These are phyloP conservation scores for Caenorhabditis inopinata DNA, from an alignment of 1,140 invertebrate species.

Conservation along the genomic window DNA sequence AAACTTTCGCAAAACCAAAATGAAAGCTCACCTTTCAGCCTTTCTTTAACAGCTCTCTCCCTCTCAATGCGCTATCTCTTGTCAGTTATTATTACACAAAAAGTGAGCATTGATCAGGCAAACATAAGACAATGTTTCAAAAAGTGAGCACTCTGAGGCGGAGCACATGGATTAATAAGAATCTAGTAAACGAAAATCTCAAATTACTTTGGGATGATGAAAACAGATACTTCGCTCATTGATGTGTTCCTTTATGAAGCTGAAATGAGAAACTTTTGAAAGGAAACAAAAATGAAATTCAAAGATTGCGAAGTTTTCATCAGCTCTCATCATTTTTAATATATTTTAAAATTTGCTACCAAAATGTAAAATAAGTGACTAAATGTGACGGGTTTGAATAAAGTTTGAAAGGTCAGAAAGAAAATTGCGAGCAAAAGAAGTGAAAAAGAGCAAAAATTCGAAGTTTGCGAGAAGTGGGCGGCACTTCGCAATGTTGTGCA, in stretches of 20 bases:
- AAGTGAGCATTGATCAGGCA: not conserved
- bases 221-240: not conserved
- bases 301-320: too few relatives aligned
- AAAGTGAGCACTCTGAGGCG: not conserved
- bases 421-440: not conserved
- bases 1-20: too few relatives aligned
- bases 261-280: too few relatives aligned
- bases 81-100: slow-evolving; percentile 29
- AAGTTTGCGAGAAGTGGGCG: slow-evolving; percentile 13
- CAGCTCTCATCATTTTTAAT: too few relatives aligned
- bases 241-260: not conserved
- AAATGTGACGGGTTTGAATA: too few relatives aligned
- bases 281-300: too few relatives aligned
- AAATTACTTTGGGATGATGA: not conserved
- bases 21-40: too few relatives aligned
- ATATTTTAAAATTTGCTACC: too few relatives aligned
- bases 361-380: too few relatives aligned
- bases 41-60: not conserved
- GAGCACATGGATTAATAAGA: not conserved
- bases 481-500: not conserved
- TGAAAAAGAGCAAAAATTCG: not conserved
- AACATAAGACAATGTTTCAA: not conserved
- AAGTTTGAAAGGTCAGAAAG: not conserved
- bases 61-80: too few relatives aligned
- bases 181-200: not conserved